A percentile compares a stretch with the other conserved stretches of the same genome.
Evolutionary conservation across 2,888 invertebrate species (phyloP).

Genomic region (Morinoia aosen): DNA sequence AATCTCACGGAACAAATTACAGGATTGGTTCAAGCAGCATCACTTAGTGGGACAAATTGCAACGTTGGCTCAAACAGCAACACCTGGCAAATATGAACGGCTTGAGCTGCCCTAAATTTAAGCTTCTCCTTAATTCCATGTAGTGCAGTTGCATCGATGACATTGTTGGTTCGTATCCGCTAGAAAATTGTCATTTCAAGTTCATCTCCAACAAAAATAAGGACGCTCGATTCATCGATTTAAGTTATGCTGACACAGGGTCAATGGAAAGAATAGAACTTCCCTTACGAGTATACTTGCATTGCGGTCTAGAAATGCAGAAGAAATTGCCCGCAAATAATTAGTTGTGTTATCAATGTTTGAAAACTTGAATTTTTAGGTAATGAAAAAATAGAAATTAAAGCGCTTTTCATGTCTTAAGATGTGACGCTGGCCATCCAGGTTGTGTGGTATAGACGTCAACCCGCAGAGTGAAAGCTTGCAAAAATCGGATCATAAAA

Average conservation of each 20-base stretch:
- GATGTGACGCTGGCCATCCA: neutral
- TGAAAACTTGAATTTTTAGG: neutral
- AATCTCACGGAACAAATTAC: too few species aligned
- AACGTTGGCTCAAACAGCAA: too few species aligned
- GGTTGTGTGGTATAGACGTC: neutral
- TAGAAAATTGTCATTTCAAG: neutral
- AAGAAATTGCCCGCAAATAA: too few species aligned
- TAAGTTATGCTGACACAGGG: neutral
- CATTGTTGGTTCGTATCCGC: too few species aligned
- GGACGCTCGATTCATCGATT: neutral
- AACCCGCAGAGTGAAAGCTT: neutral
- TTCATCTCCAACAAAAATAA: neutral
- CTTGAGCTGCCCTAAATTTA: too few species aligned
- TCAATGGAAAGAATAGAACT: neutral
- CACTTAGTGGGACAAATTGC: too few species aligned
- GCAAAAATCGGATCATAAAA: neutral
- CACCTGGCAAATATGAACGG: too few species aligned
- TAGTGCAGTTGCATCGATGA: too few species aligned
- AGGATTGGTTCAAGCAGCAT: too few species aligned
- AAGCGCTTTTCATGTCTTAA: neutral
- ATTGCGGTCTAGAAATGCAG: too few species aligned
- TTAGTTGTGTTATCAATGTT: neutral
- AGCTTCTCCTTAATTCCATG: too few species aligned
- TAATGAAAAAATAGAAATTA: neutral
- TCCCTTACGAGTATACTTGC: too few species aligned